Percentiles rank a stretch among this genome's conserved stretches.
Evolutionary conservation across 2,797 vertebrate genomes (phyloP).

Genomic region (Fringilla coelebs): DNA sequence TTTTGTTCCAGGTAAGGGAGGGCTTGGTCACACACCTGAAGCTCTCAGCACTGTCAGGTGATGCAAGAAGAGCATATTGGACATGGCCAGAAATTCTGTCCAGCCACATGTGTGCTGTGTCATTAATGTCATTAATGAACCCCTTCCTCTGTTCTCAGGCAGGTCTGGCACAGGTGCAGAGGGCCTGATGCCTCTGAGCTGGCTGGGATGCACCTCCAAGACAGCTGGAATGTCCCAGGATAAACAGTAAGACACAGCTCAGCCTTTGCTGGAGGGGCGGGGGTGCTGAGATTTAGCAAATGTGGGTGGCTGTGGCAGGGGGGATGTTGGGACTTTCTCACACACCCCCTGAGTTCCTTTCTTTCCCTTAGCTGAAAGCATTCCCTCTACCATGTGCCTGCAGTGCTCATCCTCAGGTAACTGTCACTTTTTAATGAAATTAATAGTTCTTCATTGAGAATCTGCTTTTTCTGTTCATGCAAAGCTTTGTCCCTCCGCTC

Average conservation of each 20-base stretch:
- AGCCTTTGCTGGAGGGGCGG: rapidly evolving
- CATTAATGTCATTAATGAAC: neutral
- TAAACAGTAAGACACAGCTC: neutral
- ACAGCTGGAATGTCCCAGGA: too few relatives aligned
- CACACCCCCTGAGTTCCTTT: neutral
- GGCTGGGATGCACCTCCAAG: neutral
- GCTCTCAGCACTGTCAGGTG: neutral
- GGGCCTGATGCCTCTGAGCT: neutral
- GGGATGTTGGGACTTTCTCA: neutral
- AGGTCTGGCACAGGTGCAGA: neutral
- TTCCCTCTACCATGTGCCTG: neutral
- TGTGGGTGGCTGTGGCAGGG: neutral
- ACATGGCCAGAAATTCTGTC: neutral
- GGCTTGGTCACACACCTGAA: neutral
- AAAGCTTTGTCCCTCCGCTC: neutral
- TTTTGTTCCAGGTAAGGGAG: rapidly evolving
- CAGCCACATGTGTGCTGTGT: rapidly evolving
- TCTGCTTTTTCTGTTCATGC: neutral
- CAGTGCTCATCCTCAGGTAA: neutral
- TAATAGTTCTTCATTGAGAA: neutral
- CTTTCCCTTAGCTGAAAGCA: neutral
- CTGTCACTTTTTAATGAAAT: neutral
- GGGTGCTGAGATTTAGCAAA: rapidly evolving
- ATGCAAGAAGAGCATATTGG: neutral
- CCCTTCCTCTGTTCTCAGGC: neutral